Conservation (phyloP, 2,113 vertebrate genomes). For the Macaca nemestrina region DNA sequence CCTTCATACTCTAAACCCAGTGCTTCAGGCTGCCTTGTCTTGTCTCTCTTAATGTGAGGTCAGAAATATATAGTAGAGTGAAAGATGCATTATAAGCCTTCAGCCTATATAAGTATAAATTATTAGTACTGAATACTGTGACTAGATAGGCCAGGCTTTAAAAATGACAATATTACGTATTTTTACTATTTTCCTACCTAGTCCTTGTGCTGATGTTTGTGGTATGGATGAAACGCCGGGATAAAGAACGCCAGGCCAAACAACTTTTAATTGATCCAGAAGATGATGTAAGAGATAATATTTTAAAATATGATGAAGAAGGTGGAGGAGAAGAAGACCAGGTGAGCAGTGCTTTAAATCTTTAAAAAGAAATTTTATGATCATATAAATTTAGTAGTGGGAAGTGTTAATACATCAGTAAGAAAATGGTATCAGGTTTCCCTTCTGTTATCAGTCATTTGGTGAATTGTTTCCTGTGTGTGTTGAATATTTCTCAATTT, state of each 20-base stretch:
- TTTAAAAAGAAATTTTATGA: neutral
- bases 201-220: conserved; percentile 97
- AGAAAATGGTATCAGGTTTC: neutral
- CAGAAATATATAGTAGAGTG: neutral
- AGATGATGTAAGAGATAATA: conserved; percentile 97
- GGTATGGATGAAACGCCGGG: conserved; percentile 97
- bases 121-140: neutral
- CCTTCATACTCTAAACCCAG: neutral
- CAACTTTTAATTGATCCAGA: conserved; percentile 98
- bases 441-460: neutral
- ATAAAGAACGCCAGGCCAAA: conserved; percentile 97
- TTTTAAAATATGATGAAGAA: conserved; percentile 99
- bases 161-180: neutral
- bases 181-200: conserved; percentile 69
- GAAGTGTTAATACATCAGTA: neutral
- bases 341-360: conserved; percentile 82
- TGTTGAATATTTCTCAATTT: neutral
- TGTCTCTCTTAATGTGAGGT: neutral
- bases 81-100: neutral
- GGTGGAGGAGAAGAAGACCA: conserved; percentile 99
- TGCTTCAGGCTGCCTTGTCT: accelerated
- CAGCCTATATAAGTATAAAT: neutral
- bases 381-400: neutral
- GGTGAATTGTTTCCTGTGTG: neutral
- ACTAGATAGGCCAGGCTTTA: neutral